Conservation (phyloP, 2,113 vertebrate species). For the Petrocephalus zakoni region DNA sequence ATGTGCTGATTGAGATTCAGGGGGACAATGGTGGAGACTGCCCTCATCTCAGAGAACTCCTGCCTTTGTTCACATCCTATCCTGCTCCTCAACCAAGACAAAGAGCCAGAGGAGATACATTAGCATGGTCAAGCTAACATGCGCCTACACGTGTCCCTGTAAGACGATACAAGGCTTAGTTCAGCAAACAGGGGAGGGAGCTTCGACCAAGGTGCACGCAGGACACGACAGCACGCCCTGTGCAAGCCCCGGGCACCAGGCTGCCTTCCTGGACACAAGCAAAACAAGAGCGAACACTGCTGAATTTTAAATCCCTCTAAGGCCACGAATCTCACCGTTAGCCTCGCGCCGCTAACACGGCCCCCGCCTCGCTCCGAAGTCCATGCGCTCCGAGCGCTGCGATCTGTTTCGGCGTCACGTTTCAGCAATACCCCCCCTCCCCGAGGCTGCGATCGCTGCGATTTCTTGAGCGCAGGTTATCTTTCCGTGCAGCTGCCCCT, state of each 20-base stretch:
- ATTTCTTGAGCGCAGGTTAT: neutral
- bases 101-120: neutral
- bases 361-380: neutral
- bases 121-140: neutral
- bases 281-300: neutral
- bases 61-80: neutral
- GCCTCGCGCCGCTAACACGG: neutral
- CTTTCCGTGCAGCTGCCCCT: neutral
- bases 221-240: neutral
- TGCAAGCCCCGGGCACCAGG: neutral
- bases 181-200: neutral
- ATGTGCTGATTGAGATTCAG: neutral
- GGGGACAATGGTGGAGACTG: neutral
- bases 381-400: neutral
- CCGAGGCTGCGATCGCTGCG: neutral
- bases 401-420: neutral
- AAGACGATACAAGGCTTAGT: slow-evolving; percentile 9
- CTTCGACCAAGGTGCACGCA: neutral
- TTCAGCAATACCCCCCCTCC: neutral
- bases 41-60: neutral
- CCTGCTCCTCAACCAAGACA: neutral
- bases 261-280: neutral
- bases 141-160: neutral
- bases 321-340: neutral
- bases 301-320: neutral